These are phyloP conservation scores for Andrena dorsata DNA, from an alignment of 2,888 invertebrate species.

Conservation along the genomic window DNA sequence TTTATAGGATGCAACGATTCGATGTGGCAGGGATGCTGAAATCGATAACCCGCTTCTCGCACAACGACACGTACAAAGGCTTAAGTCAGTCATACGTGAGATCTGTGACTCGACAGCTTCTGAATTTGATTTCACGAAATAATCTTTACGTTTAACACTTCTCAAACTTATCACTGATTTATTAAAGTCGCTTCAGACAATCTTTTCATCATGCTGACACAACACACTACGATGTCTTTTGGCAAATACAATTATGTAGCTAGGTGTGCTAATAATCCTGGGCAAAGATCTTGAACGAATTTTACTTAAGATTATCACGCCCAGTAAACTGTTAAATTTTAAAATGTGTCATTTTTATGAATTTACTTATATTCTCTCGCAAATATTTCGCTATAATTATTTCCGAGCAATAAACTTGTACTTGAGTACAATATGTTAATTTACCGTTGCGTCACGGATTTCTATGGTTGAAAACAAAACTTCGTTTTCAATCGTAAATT, in stretches of 20 bases:
- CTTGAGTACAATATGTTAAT: background rate
- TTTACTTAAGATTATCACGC: no score
- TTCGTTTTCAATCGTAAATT: background rate
- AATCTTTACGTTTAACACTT: background rate
- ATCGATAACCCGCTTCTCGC: slow-evolving; percentile 77
- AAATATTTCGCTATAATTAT: no score
- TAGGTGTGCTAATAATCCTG: no score
- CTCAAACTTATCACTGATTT: no score
- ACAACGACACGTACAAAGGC: slow-evolving; percentile 59
- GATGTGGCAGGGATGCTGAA: slow-evolving; percentile 78
- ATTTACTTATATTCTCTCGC: no score
- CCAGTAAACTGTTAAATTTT: background rate
- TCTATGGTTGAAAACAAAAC: background rate
- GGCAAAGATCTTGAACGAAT: no score
- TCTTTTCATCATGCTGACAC: no score
- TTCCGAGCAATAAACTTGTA: no score
- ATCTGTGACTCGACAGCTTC: slow-evolving; percentile 53
- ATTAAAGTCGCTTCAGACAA: no score
- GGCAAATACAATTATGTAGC: no score
- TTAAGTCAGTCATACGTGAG: slow-evolving; percentile 51
- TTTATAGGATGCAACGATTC: slow-evolving; percentile 78
- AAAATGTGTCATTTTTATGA: background rate
- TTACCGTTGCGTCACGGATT: slow-evolving; percentile 4
- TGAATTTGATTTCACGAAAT: slow-evolving; percentile 30
- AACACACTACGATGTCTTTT: no score